Evolutionary conservation across 2,888 invertebrate genomes (phyloP), one percentile per base, ranked within the genome.

Genomic region (Sesia apiformis): DNA sequence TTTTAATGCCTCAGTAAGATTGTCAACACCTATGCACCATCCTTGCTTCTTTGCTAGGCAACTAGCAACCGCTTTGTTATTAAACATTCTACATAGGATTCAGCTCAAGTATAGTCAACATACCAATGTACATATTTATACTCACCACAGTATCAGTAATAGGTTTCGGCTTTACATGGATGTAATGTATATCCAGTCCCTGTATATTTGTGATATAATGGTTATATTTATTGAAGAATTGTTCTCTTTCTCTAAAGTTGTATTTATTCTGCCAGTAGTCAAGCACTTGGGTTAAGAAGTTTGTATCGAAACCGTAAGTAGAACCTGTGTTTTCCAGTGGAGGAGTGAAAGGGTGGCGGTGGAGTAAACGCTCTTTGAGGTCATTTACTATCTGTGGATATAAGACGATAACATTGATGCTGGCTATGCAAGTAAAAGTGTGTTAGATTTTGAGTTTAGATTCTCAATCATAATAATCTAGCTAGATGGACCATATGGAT

Each of bases 221-320:
- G 0, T 93, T 90, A 64, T 93, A 94, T 58, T 91, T 85, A 70
- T 97, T 97, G n/a, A 97, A 79, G 56, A 90, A 90, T 3, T 80
- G 72, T 71, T 96, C 93, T 5, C 94, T 88, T 53, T 93, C 91
- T 51, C 84, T 84, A 56, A 90, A 80, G 65, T 95, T 91, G 74
- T 95, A 97, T 41, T 91, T 90, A 43, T 92, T 92, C 6, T 90
- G 91, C 98, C 98, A 98, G 75, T 95, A 94, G 51, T 94, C 90
- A 0, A 95, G 75, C 4, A 97, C 86, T 60, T 91, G 90, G 6
- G 91, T 84, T 4, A 97, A 77, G 59, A 93, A 93, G 46, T 92
- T 88, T 0, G 93, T 83, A 69, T 96, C 95, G 72, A 97, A 93
- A 3, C 98, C 98, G 69, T 97, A 97, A 57, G 93, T 91, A 78